These are phyloP conservation scores for Coracopsis vasa DNA, from an alignment of 2,113 vertebrate species.

Conservation along the genomic window DNA sequence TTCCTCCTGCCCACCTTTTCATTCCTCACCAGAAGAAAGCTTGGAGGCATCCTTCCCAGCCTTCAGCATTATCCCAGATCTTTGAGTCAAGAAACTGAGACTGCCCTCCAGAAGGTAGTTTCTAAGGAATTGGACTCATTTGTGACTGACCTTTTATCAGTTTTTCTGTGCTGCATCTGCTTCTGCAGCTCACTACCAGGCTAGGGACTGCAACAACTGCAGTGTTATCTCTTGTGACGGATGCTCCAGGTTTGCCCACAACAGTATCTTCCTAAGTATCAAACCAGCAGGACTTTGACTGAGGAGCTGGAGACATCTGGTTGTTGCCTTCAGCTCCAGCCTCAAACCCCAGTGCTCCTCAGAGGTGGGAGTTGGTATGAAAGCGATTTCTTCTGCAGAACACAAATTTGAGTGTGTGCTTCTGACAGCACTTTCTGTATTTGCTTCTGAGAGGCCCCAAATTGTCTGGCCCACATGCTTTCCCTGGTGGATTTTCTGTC, in stretches of 20 bases:
- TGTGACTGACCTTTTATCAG: not conserved
- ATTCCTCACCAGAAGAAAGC: not conserved
- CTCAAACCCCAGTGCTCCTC: not conserved
- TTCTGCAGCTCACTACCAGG: not conserved
- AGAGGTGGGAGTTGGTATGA: fast-evolving
- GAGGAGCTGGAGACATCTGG: not conserved
- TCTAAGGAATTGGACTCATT: not conserved
- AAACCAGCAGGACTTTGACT: not conserved
- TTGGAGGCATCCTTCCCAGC: not conserved
- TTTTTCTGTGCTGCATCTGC: not conserved
- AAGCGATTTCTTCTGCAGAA: not conserved
- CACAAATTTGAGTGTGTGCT: not conserved
- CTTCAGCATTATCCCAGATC: not conserved
- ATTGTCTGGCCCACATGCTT: not conserved
- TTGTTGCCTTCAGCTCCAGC: not conserved
- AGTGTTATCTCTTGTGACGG: not conserved
- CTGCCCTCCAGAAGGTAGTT: not conserved
- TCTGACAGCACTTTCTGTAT: not conserved
- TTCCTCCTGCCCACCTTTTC: not conserved
- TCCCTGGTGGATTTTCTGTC: not conserved
- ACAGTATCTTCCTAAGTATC: not conserved
- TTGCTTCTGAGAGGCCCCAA: not conserved
- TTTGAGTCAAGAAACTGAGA: not conserved
- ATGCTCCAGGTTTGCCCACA: not conserved
- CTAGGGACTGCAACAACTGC: not conserved